Evolutionary conservation across 2,888 invertebrate species (phyloP).

Genomic region (Trissoscelio sp.): DNA sequence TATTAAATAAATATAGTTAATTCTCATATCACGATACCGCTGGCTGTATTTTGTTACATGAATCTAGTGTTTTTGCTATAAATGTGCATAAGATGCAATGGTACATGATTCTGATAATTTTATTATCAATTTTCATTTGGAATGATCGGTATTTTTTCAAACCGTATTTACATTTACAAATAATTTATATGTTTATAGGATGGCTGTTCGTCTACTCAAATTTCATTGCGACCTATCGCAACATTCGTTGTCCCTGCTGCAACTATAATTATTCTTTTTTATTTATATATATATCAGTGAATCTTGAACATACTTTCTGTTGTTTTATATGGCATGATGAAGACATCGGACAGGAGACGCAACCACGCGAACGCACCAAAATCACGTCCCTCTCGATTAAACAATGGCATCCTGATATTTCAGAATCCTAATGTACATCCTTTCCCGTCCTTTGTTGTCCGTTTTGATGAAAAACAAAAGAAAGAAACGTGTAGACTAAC

Average conservation of each 20-base stretch:
- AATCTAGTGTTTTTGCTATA: constrained; percentile 63
- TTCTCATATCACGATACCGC: constrained; percentile 58
- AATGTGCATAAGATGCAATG: constrained; percentile 64
- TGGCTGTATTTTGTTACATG: constrained; percentile 53
- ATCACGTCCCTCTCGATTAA: constrained; percentile 13
- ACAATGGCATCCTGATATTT: too few species aligned
- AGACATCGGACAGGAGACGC: constrained; percentile 64
- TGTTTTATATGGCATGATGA: constrained; percentile 67
- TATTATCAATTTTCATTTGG: constrained; percentile 65
- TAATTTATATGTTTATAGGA: constrained; percentile 69
- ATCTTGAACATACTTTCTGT: constrained; percentile 58
- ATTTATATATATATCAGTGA: constrained; percentile 46
- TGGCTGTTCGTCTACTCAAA: constrained; percentile 70
- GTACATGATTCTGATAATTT: constrained; percentile 57
- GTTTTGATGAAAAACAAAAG: constrained; percentile 34
- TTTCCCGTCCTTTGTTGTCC: constrained; percentile 3
- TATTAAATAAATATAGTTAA: neutral
- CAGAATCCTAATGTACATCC: too few species aligned
- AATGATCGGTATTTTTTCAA: constrained; percentile 58
- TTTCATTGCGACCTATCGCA: constrained; percentile 66
- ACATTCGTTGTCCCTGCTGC: constrained; percentile 68
- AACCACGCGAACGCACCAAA: constrained; percentile 50
- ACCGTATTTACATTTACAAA: constrained; percentile 54
- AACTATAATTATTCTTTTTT: constrained; percentile 56
- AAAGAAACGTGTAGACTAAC: constrained; percentile 64